phyloP scores from a whole-genome alignment of 2,113 vertebrate species.

The Grammomys dolichurus region DNA sequence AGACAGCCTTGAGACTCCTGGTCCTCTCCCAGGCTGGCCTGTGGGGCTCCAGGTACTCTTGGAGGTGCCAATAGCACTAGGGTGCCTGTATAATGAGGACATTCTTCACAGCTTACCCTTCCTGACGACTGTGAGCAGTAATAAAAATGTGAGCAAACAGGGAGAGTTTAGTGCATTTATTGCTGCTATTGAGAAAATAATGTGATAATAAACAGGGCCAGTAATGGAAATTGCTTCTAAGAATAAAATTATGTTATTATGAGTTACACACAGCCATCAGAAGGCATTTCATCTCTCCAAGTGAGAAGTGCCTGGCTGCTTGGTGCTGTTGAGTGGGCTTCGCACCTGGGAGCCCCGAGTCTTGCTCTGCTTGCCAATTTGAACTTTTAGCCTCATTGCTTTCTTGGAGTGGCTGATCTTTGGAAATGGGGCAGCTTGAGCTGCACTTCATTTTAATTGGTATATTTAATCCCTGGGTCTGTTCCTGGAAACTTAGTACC shows the following conservation, averaged over 20 bases:
- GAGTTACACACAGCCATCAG: conserved; percentile 64
- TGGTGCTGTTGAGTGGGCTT: not conserved
- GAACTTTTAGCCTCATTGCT: conserved; percentile 70
- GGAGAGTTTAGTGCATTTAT: conserved; percentile 78
- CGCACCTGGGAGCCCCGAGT: not conserved
- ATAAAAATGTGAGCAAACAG: conserved; percentile 70
- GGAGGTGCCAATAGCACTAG: rapidly evolving
- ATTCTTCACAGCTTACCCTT: conserved; percentile 56
- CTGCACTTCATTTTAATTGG: not conserved
- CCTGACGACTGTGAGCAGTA: conserved; percentile 4
- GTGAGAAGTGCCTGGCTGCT: conserved; percentile 1
- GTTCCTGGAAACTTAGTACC: not conserved
- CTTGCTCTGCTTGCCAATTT: not conserved
- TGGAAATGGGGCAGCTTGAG: not conserved
- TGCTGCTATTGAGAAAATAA: conserved; percentile 80
- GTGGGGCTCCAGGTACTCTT: not conserved
- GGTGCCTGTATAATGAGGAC: not conserved
- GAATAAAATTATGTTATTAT: conserved; percentile 75
- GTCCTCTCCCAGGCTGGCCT: rapidly evolving
- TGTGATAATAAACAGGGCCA: conserved; percentile 79
- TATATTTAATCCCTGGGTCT: not conserved
- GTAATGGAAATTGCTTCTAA: conserved; percentile 80
- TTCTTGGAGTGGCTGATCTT: conserved; percentile 60
- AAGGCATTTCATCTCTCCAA: conserved; percentile 14
- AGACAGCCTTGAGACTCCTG: not conserved